Percentiles rank a stretch among this genome's conserved stretches.
phyloP scores from a whole-genome alignment of 2,888 invertebrate species.

The Trissoscelio sp. region DNA sequence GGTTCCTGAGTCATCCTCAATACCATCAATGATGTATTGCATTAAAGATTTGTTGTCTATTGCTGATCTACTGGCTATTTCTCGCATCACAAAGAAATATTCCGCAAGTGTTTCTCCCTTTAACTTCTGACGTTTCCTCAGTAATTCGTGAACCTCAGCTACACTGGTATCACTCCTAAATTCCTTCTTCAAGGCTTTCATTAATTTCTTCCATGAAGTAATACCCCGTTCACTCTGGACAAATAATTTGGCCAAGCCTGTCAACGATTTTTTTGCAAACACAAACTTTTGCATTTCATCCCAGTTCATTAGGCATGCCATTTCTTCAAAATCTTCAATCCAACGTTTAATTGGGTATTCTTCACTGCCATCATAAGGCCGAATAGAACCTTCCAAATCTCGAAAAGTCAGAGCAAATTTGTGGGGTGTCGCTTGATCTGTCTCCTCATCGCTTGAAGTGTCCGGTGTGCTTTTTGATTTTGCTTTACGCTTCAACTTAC shows the following conservation, averaged over 20 bases:
- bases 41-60: constrained; percentile 49
- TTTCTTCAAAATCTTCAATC: constrained; percentile 56
- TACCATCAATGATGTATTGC: constrained; percentile 57
- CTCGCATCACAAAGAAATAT: constrained; percentile 55
- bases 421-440: too few species aligned
- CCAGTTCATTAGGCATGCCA: constrained; percentile 34
- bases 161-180: not conserved
- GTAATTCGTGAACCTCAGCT: not conserved
- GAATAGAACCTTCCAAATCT: constrained; percentile 1
- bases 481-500: too few species aligned
- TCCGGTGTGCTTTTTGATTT: too few species aligned
- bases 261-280: constrained; percentile 33
- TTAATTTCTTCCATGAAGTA: constrained; percentile 14
- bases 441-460: too few species aligned
- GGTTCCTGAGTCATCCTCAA: constrained; percentile 1
- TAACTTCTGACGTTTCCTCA: not conserved
- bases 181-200: not conserved
- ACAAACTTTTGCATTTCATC: constrained; percentile 16
- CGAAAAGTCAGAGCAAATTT: constrained; percentile 4
- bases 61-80: constrained; percentile 18
- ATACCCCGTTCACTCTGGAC: constrained; percentile 14
- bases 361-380: constrained; percentile 3
- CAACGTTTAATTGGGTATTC: constrained; percentile 2
- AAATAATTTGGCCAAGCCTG: constrained; percentile 15
- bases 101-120: constrained; percentile 46